These are phyloP conservation scores for Diploptera punctata DNA, from an alignment of 2,888 invertebrate genomes.

Conservation along the genomic window DNA sequence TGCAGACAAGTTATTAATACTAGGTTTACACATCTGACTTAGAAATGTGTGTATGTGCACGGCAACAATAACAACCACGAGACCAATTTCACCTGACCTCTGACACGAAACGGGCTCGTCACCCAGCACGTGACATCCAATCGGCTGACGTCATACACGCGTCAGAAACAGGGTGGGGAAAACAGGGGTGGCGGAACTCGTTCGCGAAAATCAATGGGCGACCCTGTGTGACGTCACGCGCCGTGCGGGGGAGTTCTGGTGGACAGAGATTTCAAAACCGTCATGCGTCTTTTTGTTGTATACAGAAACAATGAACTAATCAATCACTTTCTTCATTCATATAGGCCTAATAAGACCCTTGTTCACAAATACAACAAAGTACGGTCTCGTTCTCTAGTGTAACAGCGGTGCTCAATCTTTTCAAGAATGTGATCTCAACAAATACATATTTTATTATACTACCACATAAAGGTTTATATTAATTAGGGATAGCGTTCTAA, in stretches of 20 bases:
- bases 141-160: conserved; percentile 19
- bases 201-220: conserved; percentile 16
- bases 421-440: too few species aligned
- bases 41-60: neutral
- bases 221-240: conserved; percentile 10
- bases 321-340: too few species aligned
- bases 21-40: neutral
- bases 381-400: too few species aligned
- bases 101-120: conserved; percentile 26
- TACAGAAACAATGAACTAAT: too few species aligned
- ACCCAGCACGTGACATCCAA: conserved; percentile 24
- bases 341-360: too few species aligned
- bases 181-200: neutral
- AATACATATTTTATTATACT: too few species aligned
- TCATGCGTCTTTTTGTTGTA: too few species aligned
- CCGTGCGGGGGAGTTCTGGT: neutral
- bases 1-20: neutral
- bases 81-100: conserved; percentile 26
- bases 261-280: neutral
- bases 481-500: too few species aligned
- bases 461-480: too few species aligned
- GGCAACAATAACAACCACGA: neutral
- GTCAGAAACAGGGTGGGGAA: neutral
- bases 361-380: too few species aligned
- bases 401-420: too few species aligned